Percentiles rank a stretch among this genome's conserved stretches.
Conservation (phyloP, 2,888 invertebrate genomes). For the Amorpha juglandis region DNA sequence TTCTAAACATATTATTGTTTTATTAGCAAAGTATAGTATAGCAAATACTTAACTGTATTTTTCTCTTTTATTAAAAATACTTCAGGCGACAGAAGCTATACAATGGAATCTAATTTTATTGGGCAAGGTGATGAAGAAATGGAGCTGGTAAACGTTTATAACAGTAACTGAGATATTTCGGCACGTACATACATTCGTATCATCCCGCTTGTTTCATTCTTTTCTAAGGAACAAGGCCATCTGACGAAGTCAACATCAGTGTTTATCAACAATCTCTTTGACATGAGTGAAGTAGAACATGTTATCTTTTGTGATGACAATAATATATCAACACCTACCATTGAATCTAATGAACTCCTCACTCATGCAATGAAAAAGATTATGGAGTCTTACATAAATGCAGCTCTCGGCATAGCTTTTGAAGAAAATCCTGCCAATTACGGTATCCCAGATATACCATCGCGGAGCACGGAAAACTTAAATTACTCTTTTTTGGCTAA, state of each 20-base stretch:
- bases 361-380: slow-evolving; percentile 56
- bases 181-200: not conserved
- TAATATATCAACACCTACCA: slow-evolving; percentile 35
- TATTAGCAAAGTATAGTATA: no score
- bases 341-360: slow-evolving; percentile 46
- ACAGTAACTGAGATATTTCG: not conserved
- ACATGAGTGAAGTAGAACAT: slow-evolving; percentile 70
- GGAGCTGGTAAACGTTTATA: slow-evolving; percentile 44
- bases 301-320: slow-evolving; percentile 47
- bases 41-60: not conserved
- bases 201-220: slow-evolving; percentile 22
- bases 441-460: slow-evolving; percentile 35
- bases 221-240: slow-evolving; percentile 53
- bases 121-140: slow-evolving; percentile 75
- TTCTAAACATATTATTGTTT: not conserved
- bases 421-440: slow-evolving; percentile 39
- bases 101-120: slow-evolving; percentile 53
- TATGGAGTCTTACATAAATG: slow-evolving; percentile 58
- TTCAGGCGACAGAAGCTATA: slow-evolving; percentile 48
- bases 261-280: slow-evolving; percentile 70
- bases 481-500: slow-evolving; percentile 62
- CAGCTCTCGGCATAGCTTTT: slow-evolving; percentile 48
- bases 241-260: slow-evolving; percentile 64
- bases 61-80: slow-evolving; percentile 15
- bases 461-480: slow-evolving; percentile 49